Percentiles rank a stretch among this genome's conserved stretches.
Conservation (phyloP, 2,888 invertebrate species). For the Chloroclysta siterata region DNA sequence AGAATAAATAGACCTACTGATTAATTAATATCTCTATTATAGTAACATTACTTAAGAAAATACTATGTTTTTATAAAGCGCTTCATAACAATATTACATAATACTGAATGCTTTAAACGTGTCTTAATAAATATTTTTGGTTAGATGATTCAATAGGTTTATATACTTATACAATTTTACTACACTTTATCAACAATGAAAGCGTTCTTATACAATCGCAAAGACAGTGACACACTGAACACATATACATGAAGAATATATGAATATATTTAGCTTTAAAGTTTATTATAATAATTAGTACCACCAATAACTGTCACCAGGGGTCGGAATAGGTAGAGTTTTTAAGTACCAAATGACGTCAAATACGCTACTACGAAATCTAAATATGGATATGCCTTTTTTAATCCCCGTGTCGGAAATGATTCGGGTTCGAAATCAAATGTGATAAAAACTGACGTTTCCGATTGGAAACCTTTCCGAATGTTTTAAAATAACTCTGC, state of each 20-base stretch:
- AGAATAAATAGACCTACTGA: constrained; percentile 18
- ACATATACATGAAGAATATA: neutral
- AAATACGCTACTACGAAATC: too few relatives aligned
- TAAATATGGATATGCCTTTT: too few relatives aligned
- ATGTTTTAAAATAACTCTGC: too few relatives aligned
- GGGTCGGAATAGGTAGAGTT: too few relatives aligned
- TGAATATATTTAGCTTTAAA: too few relatives aligned
- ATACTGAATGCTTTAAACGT: constrained; percentile 65
- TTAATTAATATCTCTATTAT: neutral
- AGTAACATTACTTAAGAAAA: constrained; percentile 60
- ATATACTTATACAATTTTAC: constrained; percentile 15
- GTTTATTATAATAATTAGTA: too few relatives aligned
- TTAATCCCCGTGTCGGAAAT: too few relatives aligned
- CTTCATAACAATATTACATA: constrained; percentile 52
- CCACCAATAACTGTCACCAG: too few relatives aligned
- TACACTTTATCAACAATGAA: constrained; percentile 23
- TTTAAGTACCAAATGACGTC: too few relatives aligned
- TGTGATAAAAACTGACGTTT: too few relatives aligned
- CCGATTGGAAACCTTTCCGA: too few relatives aligned
- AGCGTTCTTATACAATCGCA: constrained; percentile 22
- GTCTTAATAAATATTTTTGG: constrained; percentile 36
- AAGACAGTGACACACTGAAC: constrained; percentile 16
- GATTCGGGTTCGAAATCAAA: too few relatives aligned
- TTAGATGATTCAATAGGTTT: constrained; percentile 5
- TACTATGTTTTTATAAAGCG: constrained; percentile 70